These are phyloP conservation scores for Meliscaeva auricollis DNA, from an alignment of 2,888 invertebrate species.

Conservation along the genomic window DNA sequence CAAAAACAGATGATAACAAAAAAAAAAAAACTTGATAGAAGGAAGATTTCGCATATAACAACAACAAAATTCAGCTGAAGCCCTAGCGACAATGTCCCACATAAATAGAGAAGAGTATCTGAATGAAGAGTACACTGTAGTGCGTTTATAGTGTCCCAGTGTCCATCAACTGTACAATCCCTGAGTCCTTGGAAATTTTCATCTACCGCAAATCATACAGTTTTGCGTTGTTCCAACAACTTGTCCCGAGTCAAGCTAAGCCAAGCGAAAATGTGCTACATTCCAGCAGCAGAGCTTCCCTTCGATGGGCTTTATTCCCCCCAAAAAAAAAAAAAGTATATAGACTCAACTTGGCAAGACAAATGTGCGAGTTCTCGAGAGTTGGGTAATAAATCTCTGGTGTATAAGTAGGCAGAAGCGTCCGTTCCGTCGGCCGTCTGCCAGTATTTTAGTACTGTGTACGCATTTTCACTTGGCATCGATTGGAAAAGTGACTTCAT, in stretches of 20 bases:
- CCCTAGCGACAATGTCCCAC: slow-evolving; percentile 31
- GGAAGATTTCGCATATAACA: background rate
- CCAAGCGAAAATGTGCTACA: slow-evolving; percentile 68
- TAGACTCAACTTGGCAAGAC: slow-evolving; percentile 56
- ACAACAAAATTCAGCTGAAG: slow-evolving; percentile 51
- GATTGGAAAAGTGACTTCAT: slow-evolving; percentile 56
- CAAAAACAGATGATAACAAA: background rate
- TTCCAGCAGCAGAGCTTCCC: slow-evolving; percentile 39
- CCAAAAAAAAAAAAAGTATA: slow-evolving; percentile 1
- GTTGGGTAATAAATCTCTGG: slow-evolving; percentile 69
- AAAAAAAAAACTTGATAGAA: slow-evolving; percentile 30
- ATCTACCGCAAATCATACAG: slow-evolving; percentile 68
- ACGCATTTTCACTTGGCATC: slow-evolving; percentile 68
- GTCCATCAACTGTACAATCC: slow-evolving; percentile 18
- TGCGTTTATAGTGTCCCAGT: slow-evolving; percentile 45
- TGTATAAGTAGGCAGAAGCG: slow-evolving; percentile 24
- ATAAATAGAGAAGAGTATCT: slow-evolving; percentile 1
- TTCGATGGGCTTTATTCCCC: slow-evolving; percentile 40
- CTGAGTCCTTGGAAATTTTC: slow-evolving; percentile 27
- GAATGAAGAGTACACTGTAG: slow-evolving; percentile 8
- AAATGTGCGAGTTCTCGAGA: slow-evolving; percentile 64
- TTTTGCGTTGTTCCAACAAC: slow-evolving; percentile 70
- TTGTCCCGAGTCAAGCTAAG: slow-evolving; percentile 61
- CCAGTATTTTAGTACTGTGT: background rate
- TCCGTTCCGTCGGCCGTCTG: background rate